Base-by-base conservation (phyloP, 2,888 invertebrate species). In the Leptinotarsa rubiginosa region DNA sequence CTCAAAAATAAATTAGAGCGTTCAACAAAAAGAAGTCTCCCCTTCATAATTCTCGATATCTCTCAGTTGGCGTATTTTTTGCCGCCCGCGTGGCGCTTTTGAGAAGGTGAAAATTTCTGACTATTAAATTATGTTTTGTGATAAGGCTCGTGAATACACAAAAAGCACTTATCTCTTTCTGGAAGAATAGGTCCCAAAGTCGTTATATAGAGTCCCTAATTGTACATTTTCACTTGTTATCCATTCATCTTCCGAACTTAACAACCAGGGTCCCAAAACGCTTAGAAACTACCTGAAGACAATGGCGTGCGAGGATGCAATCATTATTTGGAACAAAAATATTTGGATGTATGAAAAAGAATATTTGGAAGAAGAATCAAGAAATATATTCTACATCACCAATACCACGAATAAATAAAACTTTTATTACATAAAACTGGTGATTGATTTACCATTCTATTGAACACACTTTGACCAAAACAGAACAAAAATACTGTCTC, bases 181-280 rank as follows among this genome's bases (percentile, higher is more conserved):
- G 84, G 84, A 83, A 85, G 84, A 85, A 83, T 84, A 81, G 83
- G 79, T 83, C 81, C 82, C 79, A 82, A 83, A 82, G 83, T 83
- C 83, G 83, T 84, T 84, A 84, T 81, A 77, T 80, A 79, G 80
- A 81, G 83, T 81, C 78, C 83, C 84, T 87, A 87, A 87, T 87
- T 87, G 87, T 86, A 83, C 86, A 84, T 86, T 86, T 85, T 86
- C 85, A 84, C 81, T 83, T 77, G 78, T 79, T 80, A 79, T 81
- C 86, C 83, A 87, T 87, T 86, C 86, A 87, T 87, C 87, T 87
- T 85, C 84, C 81, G 84, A 84, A 85, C 85, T 85, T 85, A 86
- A 86, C 86, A 85, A 85, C 85, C 80, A 80, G 82, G 83, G 83
- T 81, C 77, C 82, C 80, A 79, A 83, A 81, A 83, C 84, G 83